A percentile compares a stretch with the other conserved stretches of the same genome.
Conservation (phyloP, 1,140 invertebrate species). For the Penaeus vannamei region DNA sequence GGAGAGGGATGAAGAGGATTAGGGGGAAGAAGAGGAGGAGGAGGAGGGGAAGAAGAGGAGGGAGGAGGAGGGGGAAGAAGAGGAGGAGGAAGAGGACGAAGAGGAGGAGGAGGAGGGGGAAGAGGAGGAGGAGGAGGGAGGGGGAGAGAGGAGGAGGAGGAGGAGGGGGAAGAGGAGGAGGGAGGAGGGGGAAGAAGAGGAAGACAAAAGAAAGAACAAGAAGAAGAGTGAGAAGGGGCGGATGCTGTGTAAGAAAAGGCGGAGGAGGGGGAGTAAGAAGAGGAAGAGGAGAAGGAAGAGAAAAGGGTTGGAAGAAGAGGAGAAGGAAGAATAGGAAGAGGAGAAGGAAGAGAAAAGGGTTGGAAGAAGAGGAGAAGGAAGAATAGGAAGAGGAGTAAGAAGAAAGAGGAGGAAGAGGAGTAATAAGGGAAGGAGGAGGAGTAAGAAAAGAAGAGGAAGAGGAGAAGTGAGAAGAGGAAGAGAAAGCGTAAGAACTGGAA, state of each 20-base stretch:
- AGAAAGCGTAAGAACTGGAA: no score
- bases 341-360: no score
- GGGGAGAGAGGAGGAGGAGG: neutral
- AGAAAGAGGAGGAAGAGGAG: no score
- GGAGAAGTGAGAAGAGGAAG: no score
- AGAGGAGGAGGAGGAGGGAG: neutral
- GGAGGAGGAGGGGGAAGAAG: neutral
- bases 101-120: neutral
- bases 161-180: neutral
- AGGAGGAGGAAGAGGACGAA: neutral
- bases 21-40: neutral
- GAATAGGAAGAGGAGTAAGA: no score
- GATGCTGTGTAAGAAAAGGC: neutral
- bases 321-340: neutral
- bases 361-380: neutral
- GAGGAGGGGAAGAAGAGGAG: neutral
- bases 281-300: neutral
- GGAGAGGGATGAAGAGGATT: neutral
- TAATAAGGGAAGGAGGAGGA: no score
- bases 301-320: no score
- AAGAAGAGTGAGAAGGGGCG: neutral
- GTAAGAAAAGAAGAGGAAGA: no score
- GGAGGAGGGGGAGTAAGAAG: neutral
- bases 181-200: neutral
- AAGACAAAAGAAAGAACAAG: neutral